These are phyloP conservation scores for Norana najaformis DNA, from an alignment of 2,888 invertebrate genomes.

Conservation along the genomic window DNA sequence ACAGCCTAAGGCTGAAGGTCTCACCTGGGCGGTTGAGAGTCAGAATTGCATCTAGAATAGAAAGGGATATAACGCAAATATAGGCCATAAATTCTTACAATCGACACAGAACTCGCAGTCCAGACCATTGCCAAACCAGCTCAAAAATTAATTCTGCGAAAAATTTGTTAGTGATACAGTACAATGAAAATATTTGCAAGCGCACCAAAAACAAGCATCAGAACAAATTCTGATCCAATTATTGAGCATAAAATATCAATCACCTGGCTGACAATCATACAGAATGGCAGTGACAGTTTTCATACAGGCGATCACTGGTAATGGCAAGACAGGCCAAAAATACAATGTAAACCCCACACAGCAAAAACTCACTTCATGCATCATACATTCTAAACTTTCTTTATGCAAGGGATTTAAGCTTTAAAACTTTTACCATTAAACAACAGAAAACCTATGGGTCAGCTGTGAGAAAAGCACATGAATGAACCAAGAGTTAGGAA, in stretches of 20 bases:
- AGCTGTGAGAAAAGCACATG: too few species aligned
- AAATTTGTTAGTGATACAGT: background rate
- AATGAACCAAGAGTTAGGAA: too few species aligned
- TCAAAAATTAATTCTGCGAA: background rate
- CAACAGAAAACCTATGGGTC: too few species aligned
- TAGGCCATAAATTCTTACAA: background rate
- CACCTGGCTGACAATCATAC: too few species aligned
- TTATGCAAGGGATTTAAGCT: background rate
- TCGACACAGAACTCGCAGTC: background rate
- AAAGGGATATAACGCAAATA: background rate
- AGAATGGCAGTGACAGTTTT: background rate
- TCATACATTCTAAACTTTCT: background rate
- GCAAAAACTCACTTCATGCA: background rate
- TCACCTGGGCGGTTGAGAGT: constrained; percentile 17
- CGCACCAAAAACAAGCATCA: too few species aligned
- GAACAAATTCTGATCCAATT: background rate
- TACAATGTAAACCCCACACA: background rate
- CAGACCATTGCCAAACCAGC: background rate
- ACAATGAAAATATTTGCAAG: background rate
- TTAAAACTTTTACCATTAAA: background rate
- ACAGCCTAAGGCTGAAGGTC: background rate
- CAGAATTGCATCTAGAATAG: constrained; percentile 17
- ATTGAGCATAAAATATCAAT: too few species aligned
- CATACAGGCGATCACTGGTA: background rate
- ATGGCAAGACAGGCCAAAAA: background rate